Base-by-base conservation (phyloP, 2,888 invertebrate genomes). In the Odontomyia ornata region DNA sequence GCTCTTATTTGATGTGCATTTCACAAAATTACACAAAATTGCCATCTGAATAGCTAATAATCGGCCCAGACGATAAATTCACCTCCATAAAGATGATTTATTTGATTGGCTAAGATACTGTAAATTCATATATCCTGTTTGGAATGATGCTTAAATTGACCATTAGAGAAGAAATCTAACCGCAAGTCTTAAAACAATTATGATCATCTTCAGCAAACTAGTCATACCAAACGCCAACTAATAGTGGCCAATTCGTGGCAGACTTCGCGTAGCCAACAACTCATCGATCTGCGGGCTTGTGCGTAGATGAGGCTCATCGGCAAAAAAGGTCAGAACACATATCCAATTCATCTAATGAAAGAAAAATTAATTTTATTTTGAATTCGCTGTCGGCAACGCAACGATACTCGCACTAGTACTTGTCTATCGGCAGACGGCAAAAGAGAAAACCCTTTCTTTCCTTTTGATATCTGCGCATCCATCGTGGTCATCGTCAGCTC, bases 301-400 rank as follows among this genome's bases (percentile, higher is more conserved):
- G 18, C 36, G 27, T 18, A 28, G 36, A 36, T 30, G n/a, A 65
- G 36, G 65, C 65, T 52, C 18, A 52, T 13, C n/a, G 2, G 18
- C 52, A 52, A 52, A 52, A 52, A 52, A n/a, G 60, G n/a, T 52
- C 25, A 25, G 5, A 21, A 60, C 25, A 60, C 23, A 60, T 60
- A 25, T 25, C 23, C 60, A 25, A 60, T 60, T 11, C 18, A 15
- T 23, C 47, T 47, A 69, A 27, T 47, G 47, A 46, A 69, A 69
- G 30, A 30, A 69, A 65, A 69, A 69, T 69, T 69, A 69, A 69
- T 69, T 69, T 30, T 69, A 47, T 25, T 69, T 69, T 46, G 69
- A 47, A 46, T 69, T 47, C 23, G 69, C 69, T 69, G 47, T 69
- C 47, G 46, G 69, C 69, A 47, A 46, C 15, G 25, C 30, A 25